Conservation (phyloP, 2,888 invertebrate genomes). For the Busseola fusca region DNA sequence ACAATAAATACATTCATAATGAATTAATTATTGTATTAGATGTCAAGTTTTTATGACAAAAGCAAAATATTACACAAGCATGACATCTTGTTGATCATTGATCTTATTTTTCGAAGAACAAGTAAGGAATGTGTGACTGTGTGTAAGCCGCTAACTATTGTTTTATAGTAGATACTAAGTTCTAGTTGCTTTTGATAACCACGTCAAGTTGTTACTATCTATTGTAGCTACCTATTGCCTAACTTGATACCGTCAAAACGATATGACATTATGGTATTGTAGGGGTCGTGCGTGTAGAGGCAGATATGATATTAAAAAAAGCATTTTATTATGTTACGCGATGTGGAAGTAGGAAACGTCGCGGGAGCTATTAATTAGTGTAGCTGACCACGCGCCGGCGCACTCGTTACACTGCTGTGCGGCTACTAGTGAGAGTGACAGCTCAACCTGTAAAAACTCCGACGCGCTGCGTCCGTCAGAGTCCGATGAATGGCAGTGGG, state of each 20-base stretch:
- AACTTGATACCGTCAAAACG: neutral
- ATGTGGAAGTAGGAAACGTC: conserved; percentile 56
- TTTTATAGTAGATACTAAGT: neutral
- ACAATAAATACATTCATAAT: neutral
- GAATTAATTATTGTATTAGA: neutral
- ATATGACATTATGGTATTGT: too few species aligned
- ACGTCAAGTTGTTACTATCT: neutral
- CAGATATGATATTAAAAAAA: conserved; percentile 1
- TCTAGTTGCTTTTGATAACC: neutral
- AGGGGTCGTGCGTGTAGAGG: neutral
- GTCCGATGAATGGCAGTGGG: conserved; percentile 21
- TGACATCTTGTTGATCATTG: too few species aligned
- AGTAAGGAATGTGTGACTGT: neutral
- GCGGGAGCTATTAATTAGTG: conserved; percentile 38
- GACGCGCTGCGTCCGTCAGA: conserved; percentile 3
- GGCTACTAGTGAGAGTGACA: conserved; percentile 24
- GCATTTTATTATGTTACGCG: conserved; percentile 8
- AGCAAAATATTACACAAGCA: neutral
- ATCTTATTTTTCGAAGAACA: neutral
- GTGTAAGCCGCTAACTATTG: neutral
- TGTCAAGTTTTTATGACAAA: neutral
- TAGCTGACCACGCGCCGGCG: conserved; percentile 24
- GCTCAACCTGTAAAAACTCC: conserved; percentile 29
- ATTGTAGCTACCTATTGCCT: neutral
- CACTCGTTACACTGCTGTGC: neutral